A percentile compares a stretch with the other conserved stretches of the same genome.
phyloP scores from a whole-genome alignment of 2,113 vertebrate species.

The Bambusicola thoracicus region DNA sequence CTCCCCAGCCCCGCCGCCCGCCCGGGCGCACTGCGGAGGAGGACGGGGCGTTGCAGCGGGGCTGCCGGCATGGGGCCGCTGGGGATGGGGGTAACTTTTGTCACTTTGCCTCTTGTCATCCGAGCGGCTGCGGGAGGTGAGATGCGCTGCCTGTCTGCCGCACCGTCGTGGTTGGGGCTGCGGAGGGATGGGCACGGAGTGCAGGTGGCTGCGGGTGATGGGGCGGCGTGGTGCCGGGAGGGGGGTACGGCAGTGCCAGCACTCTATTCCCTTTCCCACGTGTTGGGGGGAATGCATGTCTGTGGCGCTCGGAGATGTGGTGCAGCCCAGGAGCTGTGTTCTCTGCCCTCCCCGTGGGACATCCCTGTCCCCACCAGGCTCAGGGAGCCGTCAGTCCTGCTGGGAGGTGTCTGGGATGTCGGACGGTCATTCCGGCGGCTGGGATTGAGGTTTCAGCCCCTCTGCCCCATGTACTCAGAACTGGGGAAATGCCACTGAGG shows the following conservation, averaged over 20 bases:
- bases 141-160: neutral
- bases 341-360: neutral
- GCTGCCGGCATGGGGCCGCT: neutral
- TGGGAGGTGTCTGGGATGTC: neutral
- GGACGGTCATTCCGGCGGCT: neutral
- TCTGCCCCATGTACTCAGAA: neutral
- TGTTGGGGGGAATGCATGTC: fast-evolving
- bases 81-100: slow-evolving; percentile 53
- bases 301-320: neutral
- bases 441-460: neutral
- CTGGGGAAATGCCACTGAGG: fast-evolving
- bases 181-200: neutral
- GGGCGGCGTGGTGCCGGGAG: too few relatives aligned
- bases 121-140: slow-evolving; percentile 63
- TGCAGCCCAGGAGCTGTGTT: neutral
- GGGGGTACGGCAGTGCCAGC: too few relatives aligned
- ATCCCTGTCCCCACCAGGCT: neutral
- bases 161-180: neutral
- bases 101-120: slow-evolving; percentile 57
- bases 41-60: neutral
- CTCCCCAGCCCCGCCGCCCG: neutral
- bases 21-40: slow-evolving; percentile 37
- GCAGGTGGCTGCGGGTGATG: neutral
- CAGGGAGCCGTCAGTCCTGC: neutral
- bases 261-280: neutral